These are phyloP conservation scores for Eueides isabella DNA, from an alignment of 1,140 invertebrate species.

Conservation along the genomic window DNA sequence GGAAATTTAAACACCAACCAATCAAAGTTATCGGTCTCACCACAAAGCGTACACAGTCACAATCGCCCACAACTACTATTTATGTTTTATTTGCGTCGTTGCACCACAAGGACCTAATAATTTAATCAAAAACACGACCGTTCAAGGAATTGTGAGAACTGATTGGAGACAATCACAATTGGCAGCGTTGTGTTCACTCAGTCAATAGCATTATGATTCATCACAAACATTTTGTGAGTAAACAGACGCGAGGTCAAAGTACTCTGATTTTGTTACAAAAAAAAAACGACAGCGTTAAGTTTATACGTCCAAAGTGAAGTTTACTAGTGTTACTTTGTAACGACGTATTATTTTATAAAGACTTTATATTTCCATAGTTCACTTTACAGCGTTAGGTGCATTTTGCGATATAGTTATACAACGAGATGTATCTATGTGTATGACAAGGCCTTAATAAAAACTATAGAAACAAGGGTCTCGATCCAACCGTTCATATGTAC, in stretches of 20 bases:
- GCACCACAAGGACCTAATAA: conserved; percentile 50
- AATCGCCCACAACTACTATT: conserved; percentile 43
- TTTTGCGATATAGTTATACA: background rate
- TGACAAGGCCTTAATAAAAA: conserved; percentile 14
- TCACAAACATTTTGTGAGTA: conserved; percentile 26
- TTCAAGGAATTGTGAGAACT: conserved; percentile 35
- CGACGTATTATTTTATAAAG: background rate
- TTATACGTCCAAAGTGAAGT: background rate
- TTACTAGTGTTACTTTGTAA: background rate
- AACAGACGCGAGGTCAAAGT: conserved; percentile 28
- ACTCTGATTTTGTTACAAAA: conserved; percentile 21
- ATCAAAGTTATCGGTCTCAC: conserved; percentile 41
- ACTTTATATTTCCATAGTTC: no score
- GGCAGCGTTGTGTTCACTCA: conserved; percentile 25
- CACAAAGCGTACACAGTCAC: conserved; percentile 41
- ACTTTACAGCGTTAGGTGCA: no score
- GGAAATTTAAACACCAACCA: conserved; percentile 27
- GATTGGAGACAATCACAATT: conserved; percentile 44
- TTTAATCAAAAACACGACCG: conserved; percentile 56
- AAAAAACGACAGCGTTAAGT: background rate
- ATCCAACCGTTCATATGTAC: conserved; percentile 40
- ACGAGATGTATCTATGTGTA: background rate
- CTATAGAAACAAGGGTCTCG: conserved; percentile 29
- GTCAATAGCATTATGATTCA: conserved; percentile 34
- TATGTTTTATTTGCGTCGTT: conserved; percentile 51